These are phyloP conservation scores for Chlorops oryzae DNA, from an alignment of 1,140 invertebrate species.

Conservation along the genomic window DNA sequence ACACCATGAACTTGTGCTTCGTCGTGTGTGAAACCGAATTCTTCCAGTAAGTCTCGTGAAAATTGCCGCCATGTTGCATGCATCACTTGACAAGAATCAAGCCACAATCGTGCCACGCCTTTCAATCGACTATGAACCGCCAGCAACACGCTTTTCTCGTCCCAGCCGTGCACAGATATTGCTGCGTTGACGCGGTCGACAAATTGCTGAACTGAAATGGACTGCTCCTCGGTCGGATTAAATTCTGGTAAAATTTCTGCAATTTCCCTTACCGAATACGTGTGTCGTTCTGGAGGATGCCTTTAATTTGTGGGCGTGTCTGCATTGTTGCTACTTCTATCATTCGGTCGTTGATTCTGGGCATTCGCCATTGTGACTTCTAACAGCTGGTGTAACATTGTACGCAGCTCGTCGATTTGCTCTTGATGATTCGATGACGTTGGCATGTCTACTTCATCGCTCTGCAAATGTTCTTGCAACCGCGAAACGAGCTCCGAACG, in stretches of 20 bases:
- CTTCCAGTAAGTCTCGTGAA: not conserved
- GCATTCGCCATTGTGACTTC: not conserved
- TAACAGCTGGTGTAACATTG: slow-evolving; percentile 5
- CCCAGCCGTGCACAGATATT: not conserved
- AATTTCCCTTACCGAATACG: slow-evolving; percentile 12
- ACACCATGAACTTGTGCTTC: slow-evolving; percentile 6
- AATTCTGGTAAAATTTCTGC: slow-evolving; percentile 10
- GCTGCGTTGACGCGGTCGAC: slow-evolving; percentile 9
- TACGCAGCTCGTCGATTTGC: slow-evolving; percentile 3
- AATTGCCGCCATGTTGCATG: slow-evolving; percentile 1
- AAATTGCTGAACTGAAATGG: slow-evolving; percentile 11
- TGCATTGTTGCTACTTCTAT: not conserved
- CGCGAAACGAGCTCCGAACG: not conserved
- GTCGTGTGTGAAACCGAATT: slow-evolving; percentile 4
- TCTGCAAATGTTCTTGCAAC: not conserved
- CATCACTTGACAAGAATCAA: not conserved
- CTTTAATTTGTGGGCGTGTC: not conserved
- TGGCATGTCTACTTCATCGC: slow-evolving; percentile 4
- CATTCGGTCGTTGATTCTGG: not conserved
- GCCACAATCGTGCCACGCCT: slow-evolving; percentile 7
- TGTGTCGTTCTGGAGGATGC: not conserved
- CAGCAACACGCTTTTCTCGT: slow-evolving; percentile 3
- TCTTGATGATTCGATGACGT: not conserved
- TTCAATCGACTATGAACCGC: slow-evolving; percentile 10
- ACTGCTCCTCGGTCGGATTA: slow-evolving; percentile 5